Base-by-base conservation (phyloP, 2,888 invertebrate species). In the Hypomecis punctinalis region DNA sequence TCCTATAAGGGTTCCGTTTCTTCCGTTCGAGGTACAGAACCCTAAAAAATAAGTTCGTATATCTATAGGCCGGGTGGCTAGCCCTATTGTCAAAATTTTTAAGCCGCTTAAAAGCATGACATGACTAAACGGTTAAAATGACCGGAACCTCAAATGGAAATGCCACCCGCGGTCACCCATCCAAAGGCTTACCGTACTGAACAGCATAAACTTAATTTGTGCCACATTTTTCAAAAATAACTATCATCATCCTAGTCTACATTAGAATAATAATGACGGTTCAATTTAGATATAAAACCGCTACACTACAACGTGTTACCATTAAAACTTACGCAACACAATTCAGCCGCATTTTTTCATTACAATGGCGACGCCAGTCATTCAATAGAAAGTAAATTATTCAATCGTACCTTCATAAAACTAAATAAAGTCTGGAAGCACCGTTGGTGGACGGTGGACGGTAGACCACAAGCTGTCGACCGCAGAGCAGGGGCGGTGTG, bases 321-420 rank as follows among this genome's bases (percentile, higher is more conserved):
- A 52, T 56, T 62, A 11, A 37, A 37, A 9, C 37, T 63, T 60
- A 46, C 39, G 60, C 36, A 64, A 64, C 40, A 6, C 23, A 54
- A 54, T 49, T 62, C 49, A 42, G 54, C 37, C 23, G 8, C 0
- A 64, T 46, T 63, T 60, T 66, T 47, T 48, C 61, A 61, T 66
- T 61, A 66, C 45, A 61, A 64, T 48, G 33, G 45, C 37, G 47
- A 40, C 37, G 61, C 51, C 40, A 57, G 57, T 51, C 53, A 56
- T 55, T 53, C 57, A 67, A 69, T 71, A 71, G 71, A 71, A 71
- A 71, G 69, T 69, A 71, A 67, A 69, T 68, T 63, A 67, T 57
- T 62, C 56, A 69, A 69, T 71, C 61, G 47, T 46, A 48, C 54
- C 51, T 55, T 45, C 43, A 56, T 46, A 60, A 64, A 56, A 49